Conservation (phyloP, 2,797 vertebrate species). For the Australoheros facetus region DNA sequence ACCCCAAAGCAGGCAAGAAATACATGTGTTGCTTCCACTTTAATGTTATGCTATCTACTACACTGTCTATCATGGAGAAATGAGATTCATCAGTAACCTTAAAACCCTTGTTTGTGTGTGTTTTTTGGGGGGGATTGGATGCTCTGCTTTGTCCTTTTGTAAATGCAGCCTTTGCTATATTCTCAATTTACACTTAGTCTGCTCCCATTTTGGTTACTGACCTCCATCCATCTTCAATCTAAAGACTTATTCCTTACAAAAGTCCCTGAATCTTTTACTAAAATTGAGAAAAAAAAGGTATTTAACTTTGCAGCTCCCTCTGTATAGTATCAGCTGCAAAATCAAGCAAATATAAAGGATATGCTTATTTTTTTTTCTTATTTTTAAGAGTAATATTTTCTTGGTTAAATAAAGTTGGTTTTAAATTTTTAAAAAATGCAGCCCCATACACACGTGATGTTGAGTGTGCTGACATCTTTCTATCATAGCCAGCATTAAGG, state of each 20-base stretch:
- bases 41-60: too few relatives aligned
- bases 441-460: too few relatives aligned
- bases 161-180: background rate
- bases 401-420: too few relatives aligned
- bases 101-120: background rate
- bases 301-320: background rate
- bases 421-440: too few relatives aligned
- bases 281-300: background rate
- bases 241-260: background rate
- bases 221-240: background rate
- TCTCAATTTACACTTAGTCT: background rate
- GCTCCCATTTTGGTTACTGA: background rate
- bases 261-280: background rate
- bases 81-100: background rate
- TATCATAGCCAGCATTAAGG: too few relatives aligned
- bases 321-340: background rate
- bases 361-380: too few relatives aligned
- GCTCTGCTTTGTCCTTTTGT: accelerated
- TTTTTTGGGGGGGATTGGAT: background rate
- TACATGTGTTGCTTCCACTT: too few relatives aligned
- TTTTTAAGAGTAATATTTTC: too few relatives aligned
- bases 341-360: background rate
- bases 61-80: too few relatives aligned
- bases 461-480: too few relatives aligned
- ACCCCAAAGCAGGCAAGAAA: too few relatives aligned